Base-by-base conservation (phyloP, 1,140 invertebrate species). In the Frieseomelitta varia region DNA sequence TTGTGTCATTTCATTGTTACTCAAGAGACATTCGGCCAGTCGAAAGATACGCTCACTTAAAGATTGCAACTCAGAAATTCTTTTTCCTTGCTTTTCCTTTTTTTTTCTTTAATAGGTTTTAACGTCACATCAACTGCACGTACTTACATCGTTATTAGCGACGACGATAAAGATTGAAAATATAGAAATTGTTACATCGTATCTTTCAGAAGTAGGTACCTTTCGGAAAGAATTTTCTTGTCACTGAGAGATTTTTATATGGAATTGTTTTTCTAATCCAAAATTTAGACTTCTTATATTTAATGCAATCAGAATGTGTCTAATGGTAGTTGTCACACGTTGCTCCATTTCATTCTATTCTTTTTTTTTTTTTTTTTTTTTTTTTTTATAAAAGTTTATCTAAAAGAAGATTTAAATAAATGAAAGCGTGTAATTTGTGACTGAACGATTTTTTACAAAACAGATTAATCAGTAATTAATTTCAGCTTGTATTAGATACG, bases 381-480 rank as follows among this genome's bases (percentile, higher is more conserved):
- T 17, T 24, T 27, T 27, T 21, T 11, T 30, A 67, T 17, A 75
- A 21, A 34, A 56, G 30, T 21, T 56, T 58, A 27, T 4, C 4
- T 19, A n/a, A 53, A 27, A 34, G 19, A 75, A 34, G 12, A 30
- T 14, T 10, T 4, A 24, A 27, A 63, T 61, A 63, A 63, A 30
- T 30, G 30, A 14, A 47, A 63, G 17, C 14, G 34, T 65, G 51
- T 47, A 58, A 63, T 51, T 77, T 51, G 63, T 79, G 39, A 58
- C 39, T 58, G 1, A 21, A 58, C 4, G 27, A 68, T 61, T 84
- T 65, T 63, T 53, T n/a, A n/a, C 11, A 79, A 55, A 12, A 19
- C 14, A 80, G 77, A 79, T 80, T 84, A 84, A 56, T 34, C 51
- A 15, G 27, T 58, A 79, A 80, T 84, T 84, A 84, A 79, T 80